Percentiles rank a stretch among this genome's conserved stretches.
Conservation (phyloP, 2,888 invertebrate genomes). For the Chymomyza fuscimana region DNA sequence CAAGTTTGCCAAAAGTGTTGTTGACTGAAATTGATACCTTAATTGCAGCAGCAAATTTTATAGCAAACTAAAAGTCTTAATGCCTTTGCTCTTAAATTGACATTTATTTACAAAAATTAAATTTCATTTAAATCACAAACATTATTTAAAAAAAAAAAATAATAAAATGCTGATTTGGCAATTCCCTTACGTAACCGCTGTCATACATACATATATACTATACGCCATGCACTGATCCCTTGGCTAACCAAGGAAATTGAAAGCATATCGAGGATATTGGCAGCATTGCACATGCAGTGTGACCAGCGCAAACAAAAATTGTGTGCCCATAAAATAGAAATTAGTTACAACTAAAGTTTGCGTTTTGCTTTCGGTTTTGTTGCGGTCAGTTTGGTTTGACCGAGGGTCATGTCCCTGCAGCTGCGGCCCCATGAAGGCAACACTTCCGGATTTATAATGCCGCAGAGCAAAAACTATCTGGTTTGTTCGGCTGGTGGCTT, state of each 20-base stretch:
- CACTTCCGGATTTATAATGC: background rate
- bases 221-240: background rate
- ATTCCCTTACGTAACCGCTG: background rate
- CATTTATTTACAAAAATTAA: background rate
- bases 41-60: no score
- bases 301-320: constrained; percentile 51
- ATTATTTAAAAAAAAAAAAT: no score
- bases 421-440: background rate
- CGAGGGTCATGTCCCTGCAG: constrained; percentile 38
- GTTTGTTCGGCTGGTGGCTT: constrained; percentile 18
- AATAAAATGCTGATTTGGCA: background rate
- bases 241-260: constrained; percentile 61
- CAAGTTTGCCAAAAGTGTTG: background rate
- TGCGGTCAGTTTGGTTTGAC: constrained; percentile 53
- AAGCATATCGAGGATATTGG: constrained; percentile 61
- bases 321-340: constrained; percentile 64
- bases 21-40: no score
- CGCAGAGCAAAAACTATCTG: constrained; percentile 55
- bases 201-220: background rate
- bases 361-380: constrained; percentile 67
- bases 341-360: constrained; percentile 72
- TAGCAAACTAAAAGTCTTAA: background rate
- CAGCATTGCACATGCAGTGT: constrained; percentile 17
- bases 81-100: background rate
- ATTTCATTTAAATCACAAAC: background rate